These are phyloP conservation scores for Punctoribates punctum DNA, from an alignment of 2,888 invertebrate genomes.

Conservation along the genomic window DNA sequence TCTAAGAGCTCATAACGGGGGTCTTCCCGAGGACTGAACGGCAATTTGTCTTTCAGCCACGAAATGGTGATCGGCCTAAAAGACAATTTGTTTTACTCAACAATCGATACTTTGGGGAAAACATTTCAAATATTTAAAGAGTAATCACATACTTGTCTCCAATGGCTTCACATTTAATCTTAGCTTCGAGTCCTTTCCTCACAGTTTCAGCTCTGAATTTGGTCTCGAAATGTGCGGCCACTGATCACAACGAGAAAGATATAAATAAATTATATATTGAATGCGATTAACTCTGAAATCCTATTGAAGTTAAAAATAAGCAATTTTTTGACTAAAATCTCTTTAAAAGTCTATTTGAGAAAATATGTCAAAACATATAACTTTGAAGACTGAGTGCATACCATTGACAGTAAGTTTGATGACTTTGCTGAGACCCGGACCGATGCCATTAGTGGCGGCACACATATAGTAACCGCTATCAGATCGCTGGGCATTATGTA, in stretches of 20 bases:
- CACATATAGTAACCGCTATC: conserved; percentile 49
- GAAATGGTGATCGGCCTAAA: conserved; percentile 52
- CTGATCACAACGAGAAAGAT: conserved; percentile 41
- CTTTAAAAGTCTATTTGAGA: background rate
- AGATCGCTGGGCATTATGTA: conserved; percentile 48
- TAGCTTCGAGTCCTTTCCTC: conserved; percentile 48
- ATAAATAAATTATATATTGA: background rate
- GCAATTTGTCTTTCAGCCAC: conserved; percentile 55
- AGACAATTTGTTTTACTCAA: background rate
- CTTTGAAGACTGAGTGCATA: conserved; percentile 43
- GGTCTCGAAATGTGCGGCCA: conserved; percentile 49
- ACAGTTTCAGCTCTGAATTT: conserved; percentile 49
- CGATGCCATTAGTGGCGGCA: conserved; percentile 49
- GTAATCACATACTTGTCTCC: conserved; percentile 51
- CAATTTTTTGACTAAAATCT: background rate
- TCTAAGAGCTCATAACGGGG: conserved; percentile 46
- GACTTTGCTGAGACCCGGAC: conserved; percentile 49
- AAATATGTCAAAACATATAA: conserved; percentile 1
- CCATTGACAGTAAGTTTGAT: conserved; percentile 49
- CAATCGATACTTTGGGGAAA: background rate
- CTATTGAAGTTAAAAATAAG: background rate
- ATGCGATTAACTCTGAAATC: background rate
- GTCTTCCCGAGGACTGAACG: conserved; percentile 41
- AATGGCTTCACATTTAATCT: conserved; percentile 48
- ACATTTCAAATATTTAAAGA: conserved; percentile 2